Conservation (phyloP, 2,797 vertebrate genomes). For the Labeo calbasu region DNA sequence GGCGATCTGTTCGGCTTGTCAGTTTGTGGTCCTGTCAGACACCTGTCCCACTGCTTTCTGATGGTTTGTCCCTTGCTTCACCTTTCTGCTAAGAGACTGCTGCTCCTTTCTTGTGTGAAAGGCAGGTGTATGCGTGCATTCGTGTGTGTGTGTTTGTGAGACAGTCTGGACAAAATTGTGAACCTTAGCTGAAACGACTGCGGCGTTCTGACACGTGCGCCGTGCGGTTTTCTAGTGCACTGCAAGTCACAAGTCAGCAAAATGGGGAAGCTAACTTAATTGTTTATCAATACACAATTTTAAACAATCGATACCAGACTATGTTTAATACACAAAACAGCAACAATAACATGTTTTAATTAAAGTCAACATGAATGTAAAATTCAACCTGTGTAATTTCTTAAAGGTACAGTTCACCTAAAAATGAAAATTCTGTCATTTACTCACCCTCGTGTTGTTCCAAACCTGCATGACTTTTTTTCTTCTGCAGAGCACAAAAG, state of each 20-base stretch:
- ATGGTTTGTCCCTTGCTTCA: constrained; percentile 76
- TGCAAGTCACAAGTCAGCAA: constrained; percentile 21
- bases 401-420: neutral
- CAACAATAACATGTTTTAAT: neutral
- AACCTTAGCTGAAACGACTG: constrained; percentile 14
- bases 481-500: neutral
- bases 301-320: neutral
- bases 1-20: constrained; percentile 70
- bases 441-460: too few relatives aligned
- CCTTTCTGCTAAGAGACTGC: constrained; percentile 71
- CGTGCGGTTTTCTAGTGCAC: neutral
- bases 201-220: neutral
- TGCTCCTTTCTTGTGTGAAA: constrained; percentile 59
- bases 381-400: neutral
- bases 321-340: constrained; percentile 1
- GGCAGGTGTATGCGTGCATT: constrained; percentile 23
- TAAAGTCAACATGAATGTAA: neutral
- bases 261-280: neutral
- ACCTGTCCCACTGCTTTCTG: constrained; percentile 70
- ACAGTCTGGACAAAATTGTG: constrained; percentile 2
- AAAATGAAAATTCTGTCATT: neutral
- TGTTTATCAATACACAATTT: constrained; percentile 12
- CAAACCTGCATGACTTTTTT: neutral
- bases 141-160: constrained; percentile 24
- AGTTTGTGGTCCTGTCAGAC: constrained; percentile 72